Evolutionary conservation across 2,888 invertebrate species (phyloP), one percentile per base, ranked within the genome.

Genomic region (Mystacides longicornis): DNA sequence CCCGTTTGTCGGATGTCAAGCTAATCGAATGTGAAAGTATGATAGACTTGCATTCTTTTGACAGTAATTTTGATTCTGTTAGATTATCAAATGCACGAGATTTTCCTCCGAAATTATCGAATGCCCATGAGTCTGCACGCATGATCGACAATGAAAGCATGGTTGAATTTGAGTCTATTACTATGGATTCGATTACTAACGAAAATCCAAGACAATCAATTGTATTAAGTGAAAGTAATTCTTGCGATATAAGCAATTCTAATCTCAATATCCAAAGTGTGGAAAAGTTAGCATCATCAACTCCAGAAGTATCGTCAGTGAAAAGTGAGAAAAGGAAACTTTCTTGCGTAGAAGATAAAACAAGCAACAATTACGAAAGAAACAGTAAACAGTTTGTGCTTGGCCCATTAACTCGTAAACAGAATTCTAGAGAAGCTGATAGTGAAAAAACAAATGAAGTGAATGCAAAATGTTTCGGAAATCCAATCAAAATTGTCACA

Each of bases 21-120:
- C 21, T 56, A 18, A 52, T 60, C n/a, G 60, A 60, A 23, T 54
- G 47, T 16, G 60, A 60, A 48, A 60, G 57, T 46, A 52, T 57
- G 33, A 51, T 55, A 14, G 56, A 57, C 18, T 51, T 60, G n/a
- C 43, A 43, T n/a, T 51, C 51, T 14, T 49, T 49, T 37, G 37
- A 37, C 16, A 37, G 16, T 37, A 37, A 37, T 37, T 14, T 3
- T 16, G 37, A 37, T 14, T 37, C 37, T 3, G 16, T 37, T n/a
- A 37, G 16, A 14, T 3, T n/a, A 7, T 37, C 37, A 7, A 14
- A 37, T 14, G 14, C 14, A 3, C 14, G 7, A 7, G 37, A 37
- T 4, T n/a, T n/a, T n/a, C 14, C 3, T 14, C 14, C 49, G 2
- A 49, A 23, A 21, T 42, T 46, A 11, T 50, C 53, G 16, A 52